Conservation (phyloP, 2,797 vertebrate species). For the Luscinia luscinia region DNA sequence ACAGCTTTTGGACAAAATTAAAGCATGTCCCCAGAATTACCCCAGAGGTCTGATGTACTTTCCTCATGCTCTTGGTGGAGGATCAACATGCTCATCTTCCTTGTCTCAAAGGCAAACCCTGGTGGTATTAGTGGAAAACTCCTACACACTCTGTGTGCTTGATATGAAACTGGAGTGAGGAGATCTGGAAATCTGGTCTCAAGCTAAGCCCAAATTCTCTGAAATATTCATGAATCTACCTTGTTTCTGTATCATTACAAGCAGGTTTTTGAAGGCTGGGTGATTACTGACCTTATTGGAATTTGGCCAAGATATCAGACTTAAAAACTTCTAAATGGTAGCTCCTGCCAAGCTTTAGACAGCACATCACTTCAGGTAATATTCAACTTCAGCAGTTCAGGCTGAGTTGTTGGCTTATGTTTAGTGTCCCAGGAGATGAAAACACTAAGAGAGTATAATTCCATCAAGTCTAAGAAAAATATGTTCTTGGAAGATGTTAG, state of each 20-base stretch:
- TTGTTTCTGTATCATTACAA: background rate
- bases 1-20: background rate
- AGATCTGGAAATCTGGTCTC: background rate
- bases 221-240: background rate
- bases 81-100: background rate
- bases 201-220: background rate
- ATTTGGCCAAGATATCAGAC: background rate
- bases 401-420: background rate
- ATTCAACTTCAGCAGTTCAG: background rate
- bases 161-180: background rate
- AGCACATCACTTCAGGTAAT: background rate
- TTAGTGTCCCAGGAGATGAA: background rate
- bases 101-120: background rate
- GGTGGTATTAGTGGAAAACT: background rate
- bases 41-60: background rate
- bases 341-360: background rate
- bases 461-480: background rate
- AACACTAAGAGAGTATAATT: background rate
- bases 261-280: background rate
- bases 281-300: background rate
- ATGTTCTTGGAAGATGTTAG: background rate
- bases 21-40: background rate
- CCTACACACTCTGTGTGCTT: accelerated
- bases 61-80: background rate
- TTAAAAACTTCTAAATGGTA: background rate